Conservation (phyloP, 2,113 vertebrate species). For the Cettia cetti region DNA sequence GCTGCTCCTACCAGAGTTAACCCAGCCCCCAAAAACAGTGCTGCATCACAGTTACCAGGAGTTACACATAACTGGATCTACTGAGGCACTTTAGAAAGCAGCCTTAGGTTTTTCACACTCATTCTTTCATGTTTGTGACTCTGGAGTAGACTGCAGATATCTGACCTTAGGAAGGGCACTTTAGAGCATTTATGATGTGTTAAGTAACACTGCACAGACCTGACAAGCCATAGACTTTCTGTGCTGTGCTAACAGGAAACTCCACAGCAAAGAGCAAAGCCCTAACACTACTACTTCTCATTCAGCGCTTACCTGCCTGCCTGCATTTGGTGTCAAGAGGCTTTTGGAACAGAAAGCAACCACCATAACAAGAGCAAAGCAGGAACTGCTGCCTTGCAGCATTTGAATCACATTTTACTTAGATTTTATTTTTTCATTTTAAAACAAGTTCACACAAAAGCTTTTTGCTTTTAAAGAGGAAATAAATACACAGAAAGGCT, state of each 20-base stretch:
- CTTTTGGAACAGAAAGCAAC: not conserved
- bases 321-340: not conserved
- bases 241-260: not conserved
- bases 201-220: not conserved
- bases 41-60: not conserved
- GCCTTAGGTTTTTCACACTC: not conserved
- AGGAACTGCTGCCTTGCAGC: not conserved
- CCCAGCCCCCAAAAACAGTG: not conserved
- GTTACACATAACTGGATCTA: not conserved
- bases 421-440: not conserved
- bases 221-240: not conserved
- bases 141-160: not conserved
- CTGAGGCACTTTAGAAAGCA: not conserved
- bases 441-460: not conserved
- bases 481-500: not conserved
- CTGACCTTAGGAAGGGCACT: conserved; percentile 14
- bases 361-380: not conserved
- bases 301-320: not conserved
- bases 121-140: not conserved
- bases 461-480: not conserved
- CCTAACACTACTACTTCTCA: not conserved
- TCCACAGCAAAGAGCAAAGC: not conserved
- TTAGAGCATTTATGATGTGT: not conserved
- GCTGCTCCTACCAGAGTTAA: not conserved
- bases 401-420: not conserved